Base-by-base conservation (phyloP, 2,113 vertebrate species). In the Corythaixoides concolor region DNA sequence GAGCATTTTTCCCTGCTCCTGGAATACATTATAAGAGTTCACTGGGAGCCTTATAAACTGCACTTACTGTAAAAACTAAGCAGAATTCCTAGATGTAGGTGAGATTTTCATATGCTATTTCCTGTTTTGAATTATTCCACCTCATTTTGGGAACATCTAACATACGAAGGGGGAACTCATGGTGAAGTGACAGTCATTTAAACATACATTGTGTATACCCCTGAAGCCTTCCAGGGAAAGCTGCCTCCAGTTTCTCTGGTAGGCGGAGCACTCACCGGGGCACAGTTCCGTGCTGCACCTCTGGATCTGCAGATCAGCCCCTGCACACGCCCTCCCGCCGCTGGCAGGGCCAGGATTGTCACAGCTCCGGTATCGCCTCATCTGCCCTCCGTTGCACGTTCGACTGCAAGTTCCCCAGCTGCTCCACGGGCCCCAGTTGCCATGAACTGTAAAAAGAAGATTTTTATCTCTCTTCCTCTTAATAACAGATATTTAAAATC, bases 371-470 rank as follows among this genome's bases (percentile, higher is more conserved):
- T 99, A 98, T 35, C 99, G 98, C 55, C 99, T 97, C 93, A 93
- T 98, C 93, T 99, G 99, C 30, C 99, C 99, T 16, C 99, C 98
- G 0, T 98, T 98, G n/a, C 99, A 99, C 0, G 98, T 98, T 74
- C 98, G 98, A 72, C 99, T 99, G 92, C 99, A 99, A 9, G 95
- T 97, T 53, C 99, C 99, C 99, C 99, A 99, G 35, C 97, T 98
- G 58, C 98, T 99, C 99, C 99, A 99, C 0, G 98, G 98, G 55
- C 98, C 98, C 99, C 99, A 99, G 98, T 98, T 99, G 53, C 99
- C 99, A 27, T 98, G 98, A 82, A 98, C 99, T 99, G 92, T 12
- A 92, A 86, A 89, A 39, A 28, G 5, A 95, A 35, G 22, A 43
- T 64, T 67, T 67, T 68, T 8, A 72, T 30, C 35, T 39, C 28